A percentile compares a stretch with the other conserved stretches of the same genome.
These are phyloP conservation scores for Adelosebastes latens DNA, from an alignment of 2,797 vertebrate genomes.

Conservation along the genomic window DNA sequence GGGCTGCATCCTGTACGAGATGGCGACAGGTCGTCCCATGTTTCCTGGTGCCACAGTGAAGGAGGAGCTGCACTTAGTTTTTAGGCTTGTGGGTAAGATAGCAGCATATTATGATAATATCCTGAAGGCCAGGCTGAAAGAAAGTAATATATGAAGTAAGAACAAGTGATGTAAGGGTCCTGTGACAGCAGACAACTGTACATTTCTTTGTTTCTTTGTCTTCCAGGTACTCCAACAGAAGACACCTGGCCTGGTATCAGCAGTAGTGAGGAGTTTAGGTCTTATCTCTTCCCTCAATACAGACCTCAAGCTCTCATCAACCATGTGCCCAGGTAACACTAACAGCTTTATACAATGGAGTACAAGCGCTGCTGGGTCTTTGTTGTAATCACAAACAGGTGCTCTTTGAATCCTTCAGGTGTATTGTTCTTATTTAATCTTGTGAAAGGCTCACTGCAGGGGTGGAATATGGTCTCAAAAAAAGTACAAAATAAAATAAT, in stretches of 20 bases:
- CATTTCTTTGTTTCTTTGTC: slow-evolving; percentile 21
- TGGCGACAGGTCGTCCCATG: slow-evolving; percentile 95
- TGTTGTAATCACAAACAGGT: too few relatives aligned
- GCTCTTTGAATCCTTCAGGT: too few relatives aligned
- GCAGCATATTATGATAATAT: neutral
- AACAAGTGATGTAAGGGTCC: neutral
- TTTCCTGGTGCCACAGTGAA: slow-evolving; percentile 97
- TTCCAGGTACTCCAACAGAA: slow-evolving; percentile 82
- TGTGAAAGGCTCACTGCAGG: too few relatives aligned
- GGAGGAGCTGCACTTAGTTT: slow-evolving; percentile 94
- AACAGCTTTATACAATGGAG: neutral
- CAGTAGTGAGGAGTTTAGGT: slow-evolving; percentile 82
- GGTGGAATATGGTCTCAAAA: too few relatives aligned
- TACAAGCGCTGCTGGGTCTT: too few relatives aligned
- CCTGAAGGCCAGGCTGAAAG: neutral
- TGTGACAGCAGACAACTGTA: neutral
- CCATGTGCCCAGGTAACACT: slow-evolving; percentile 85
- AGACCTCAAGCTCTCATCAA: slow-evolving; percentile 84
- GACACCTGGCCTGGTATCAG: slow-evolving; percentile 83
- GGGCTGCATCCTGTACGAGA: slow-evolving; percentile 95
- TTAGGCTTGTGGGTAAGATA: slow-evolving; percentile 90
- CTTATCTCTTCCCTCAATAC: slow-evolving; percentile 85
- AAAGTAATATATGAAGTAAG: neutral
- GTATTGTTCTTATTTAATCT: too few relatives aligned
- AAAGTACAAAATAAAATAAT: too few relatives aligned